Evolutionary conservation across 2,797 vertebrate genomes (phyloP).

Genomic region (Zalophus californianus): DNA sequence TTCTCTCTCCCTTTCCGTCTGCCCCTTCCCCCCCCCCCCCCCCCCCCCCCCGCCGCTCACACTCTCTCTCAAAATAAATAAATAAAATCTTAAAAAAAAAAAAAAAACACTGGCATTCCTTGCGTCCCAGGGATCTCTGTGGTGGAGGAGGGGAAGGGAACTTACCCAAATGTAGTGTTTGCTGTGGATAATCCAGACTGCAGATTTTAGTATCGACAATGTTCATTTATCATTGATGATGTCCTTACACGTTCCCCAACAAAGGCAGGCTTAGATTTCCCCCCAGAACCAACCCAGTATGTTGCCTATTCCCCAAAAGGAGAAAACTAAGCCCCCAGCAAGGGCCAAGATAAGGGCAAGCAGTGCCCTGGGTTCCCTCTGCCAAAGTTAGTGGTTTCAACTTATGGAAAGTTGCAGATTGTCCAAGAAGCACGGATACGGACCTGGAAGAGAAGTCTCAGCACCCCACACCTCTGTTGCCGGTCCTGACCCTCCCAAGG

Average conservation of each 20-base stretch:
- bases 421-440: not conserved
- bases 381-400: not conserved
- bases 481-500: not conserved
- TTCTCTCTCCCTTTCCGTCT: not conserved
- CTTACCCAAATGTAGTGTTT: not conserved
- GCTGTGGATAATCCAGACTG: not conserved
- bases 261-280: not conserved
- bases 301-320: not conserved
- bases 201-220: not conserved
- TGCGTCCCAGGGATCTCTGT: not conserved
- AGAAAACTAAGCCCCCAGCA: not conserved
- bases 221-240: not conserved
- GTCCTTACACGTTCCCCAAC: not conserved
- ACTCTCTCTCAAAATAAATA: not conserved
- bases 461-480: not conserved
- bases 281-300: not conserved
- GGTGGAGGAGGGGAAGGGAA: not conserved
- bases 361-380: not conserved
- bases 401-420: not conserved
- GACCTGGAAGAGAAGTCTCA: not conserved
- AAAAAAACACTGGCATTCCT: not conserved
- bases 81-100: not conserved
- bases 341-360: not conserved
- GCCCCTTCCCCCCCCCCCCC: fast-evolving
- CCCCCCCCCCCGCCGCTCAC: fast-evolving